Base-by-base conservation (phyloP, 2,113 vertebrate species). In the Gulo gulo region DNA sequence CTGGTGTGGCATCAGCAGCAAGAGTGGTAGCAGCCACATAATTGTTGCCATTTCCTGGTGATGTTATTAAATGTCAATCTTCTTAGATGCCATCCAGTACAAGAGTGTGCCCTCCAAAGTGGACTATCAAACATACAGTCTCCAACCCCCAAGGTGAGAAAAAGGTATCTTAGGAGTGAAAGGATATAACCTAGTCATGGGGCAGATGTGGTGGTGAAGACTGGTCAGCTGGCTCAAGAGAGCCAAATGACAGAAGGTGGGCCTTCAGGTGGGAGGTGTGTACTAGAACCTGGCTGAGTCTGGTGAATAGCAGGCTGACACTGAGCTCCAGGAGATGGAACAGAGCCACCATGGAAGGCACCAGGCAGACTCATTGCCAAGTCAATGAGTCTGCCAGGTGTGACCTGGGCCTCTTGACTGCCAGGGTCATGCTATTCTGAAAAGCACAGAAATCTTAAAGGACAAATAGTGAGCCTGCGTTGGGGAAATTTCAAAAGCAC, bases 381-480 rank as follows among this genome's bases (percentile, higher is more conserved):
- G n/a, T 80, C 57, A 50, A 23, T 7, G 67, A 50, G 26, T 78
- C 86, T 89, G 34, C 18, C 67, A 50, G 16, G 74, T 83, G 29
- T 67, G 26, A 71, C 13, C 45, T 34, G 14, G n/a, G 61, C 47
- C 36, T 73, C 29, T 78, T 88, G 29, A 9, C 82, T 73, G 14
- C 4, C 61, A 52, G 26, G 39, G 6, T 29, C 69, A 65, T n/a
- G 7, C 21, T 79, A 34, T 13, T 24, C 29, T 26, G 79, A 82
- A 67, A 23, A 89, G 21, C 47, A 71, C 29, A 92, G 71, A 61
- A 91, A 21, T 10, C 36, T 55, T 23, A 34, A 23, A 93, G 7
- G 13, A 71, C 7, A 78, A 31, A 82, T 4, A 81, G 14, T 0
- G 2, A 52, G 23, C 29, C 1, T 4, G 6, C 3, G 3, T 9